Evolutionary conservation across 2,888 invertebrate genomes (phyloP), one percentile per base, ranked within the genome.

Genomic region (Drosophila tripunctata): DNA sequence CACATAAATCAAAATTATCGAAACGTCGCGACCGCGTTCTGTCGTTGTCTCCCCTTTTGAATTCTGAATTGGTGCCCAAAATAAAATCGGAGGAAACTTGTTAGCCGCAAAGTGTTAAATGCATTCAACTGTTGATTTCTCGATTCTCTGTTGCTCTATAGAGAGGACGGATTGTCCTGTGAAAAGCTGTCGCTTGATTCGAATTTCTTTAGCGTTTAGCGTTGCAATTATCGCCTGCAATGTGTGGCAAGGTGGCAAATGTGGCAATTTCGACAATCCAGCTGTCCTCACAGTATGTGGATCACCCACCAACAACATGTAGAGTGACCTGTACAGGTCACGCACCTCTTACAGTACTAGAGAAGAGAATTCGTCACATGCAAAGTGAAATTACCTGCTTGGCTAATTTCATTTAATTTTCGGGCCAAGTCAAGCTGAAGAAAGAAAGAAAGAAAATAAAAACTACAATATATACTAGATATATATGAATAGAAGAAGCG

Each of bases 1-100:
- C 83, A 88, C 90, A 89, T 89, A 89, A 89, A 89, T 89, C 90
- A 89, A 90, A 89, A 90, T 90, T 89, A 89, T 89, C 90, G 87
- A 81, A 67, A 75, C 71, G 67, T 63, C 66, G 77, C 62, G 75
- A 14, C 55, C 58, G 55, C 52, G 24, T 50, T 51, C 50, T 17
- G 36, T 17, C 15, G 15, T 17, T 22, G 15, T 43, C n/a, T 35
- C 35, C 15, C 38, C 17, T 10, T 35, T 38, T 5, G 4, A n/a
- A n/a, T n/a, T n/a, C 24, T 47, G 15, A 54, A 55, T 51, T 47
- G 30, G 38, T n/a, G 31, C 19, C 38, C 48, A 27, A n/a, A n/a
- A n/a, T n/a, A 31, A 64, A 56, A 67, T 54, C 51, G 60, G 56
- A 54, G 60, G 35, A 61, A 78, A 67, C 74, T 81, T 79, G 82